phyloP scores from a whole-genome alignment of 2,113 vertebrate species.

The Triplophysa siluroides region DNA sequence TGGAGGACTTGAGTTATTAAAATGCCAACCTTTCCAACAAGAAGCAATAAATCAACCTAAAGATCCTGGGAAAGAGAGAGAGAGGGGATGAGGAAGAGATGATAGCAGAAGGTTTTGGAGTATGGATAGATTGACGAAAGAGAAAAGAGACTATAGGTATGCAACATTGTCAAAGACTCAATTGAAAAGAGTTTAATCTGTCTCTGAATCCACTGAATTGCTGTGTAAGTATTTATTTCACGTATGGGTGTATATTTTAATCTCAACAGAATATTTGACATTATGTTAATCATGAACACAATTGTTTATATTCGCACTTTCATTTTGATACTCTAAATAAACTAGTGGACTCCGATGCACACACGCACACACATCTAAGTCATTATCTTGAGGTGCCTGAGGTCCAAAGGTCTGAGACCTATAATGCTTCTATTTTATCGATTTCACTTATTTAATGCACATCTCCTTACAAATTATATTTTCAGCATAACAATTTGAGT shows the following conservation, averaged over 20 bases:
- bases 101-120: conserved; percentile 48
- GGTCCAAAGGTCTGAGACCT: no score
- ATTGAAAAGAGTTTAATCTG: background rate
- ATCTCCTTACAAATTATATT: no score
- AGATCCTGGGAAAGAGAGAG: conserved; percentile 67
- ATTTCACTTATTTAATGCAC: no score
- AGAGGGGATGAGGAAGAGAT: conserved; percentile 24
- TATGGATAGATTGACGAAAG: conserved; percentile 46
- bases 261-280: no score
- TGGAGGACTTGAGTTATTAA: conserved; percentile 80
- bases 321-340: no score
- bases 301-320: no score
- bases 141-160: conserved; percentile 56
- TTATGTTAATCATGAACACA: no score
- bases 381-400: no score
- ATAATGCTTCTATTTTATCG: background rate
- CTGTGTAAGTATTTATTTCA: no score
- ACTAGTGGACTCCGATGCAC: background rate
- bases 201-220: no score
- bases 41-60: conserved; percentile 80
- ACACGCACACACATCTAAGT: background rate
- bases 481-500: no score
- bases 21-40: conserved; percentile 79
- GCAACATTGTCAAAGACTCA: conserved; percentile 51
- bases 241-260: no score